phyloP scores from a whole-genome alignment of 2,113 vertebrate genomes.

The Regulus satrapa region DNA sequence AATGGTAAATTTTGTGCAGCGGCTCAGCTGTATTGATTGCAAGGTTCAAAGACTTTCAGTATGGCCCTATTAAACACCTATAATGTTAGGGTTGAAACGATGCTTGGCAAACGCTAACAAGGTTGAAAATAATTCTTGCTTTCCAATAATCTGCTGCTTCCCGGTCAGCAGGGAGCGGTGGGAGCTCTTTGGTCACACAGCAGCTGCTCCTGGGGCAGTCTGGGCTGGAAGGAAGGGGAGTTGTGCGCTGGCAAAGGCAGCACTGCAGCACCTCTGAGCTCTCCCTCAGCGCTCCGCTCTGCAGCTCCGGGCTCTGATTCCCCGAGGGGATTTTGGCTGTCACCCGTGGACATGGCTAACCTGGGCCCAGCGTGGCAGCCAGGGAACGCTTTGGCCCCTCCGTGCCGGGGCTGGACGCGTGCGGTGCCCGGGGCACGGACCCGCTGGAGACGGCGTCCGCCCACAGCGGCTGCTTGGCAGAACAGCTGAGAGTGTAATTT shows the following conservation, averaged over 20 bases:
- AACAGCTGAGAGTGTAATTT: background rate
- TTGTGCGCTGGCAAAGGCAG: background rate
- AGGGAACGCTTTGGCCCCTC: rapidly evolving
- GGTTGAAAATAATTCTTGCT: background rate
- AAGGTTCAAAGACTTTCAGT: constrained; percentile 1
- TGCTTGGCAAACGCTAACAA: background rate
- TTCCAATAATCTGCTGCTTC: background rate
- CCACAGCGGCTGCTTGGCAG: background rate
- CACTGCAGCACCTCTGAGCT: background rate
- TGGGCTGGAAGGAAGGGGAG: background rate
- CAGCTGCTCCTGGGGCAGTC: background rate
- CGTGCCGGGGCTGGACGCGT: rapidly evolving
- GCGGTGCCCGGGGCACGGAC: rapidly evolving
- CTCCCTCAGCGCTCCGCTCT: rapidly evolving
- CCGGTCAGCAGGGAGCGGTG: background rate
- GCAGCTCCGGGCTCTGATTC: background rate
- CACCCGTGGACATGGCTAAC: rapidly evolving
- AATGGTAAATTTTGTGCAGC: background rate
- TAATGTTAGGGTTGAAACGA: background rate
- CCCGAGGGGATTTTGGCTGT: background rate
- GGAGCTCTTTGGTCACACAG: background rate
- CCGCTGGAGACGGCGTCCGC: background rate
- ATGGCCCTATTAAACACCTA: background rate
- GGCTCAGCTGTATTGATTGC: background rate
- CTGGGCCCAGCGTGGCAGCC: background rate